Evolutionary conservation across 2,888 invertebrate genomes (phyloP).

Genomic region (Nomada fucata): DNA sequence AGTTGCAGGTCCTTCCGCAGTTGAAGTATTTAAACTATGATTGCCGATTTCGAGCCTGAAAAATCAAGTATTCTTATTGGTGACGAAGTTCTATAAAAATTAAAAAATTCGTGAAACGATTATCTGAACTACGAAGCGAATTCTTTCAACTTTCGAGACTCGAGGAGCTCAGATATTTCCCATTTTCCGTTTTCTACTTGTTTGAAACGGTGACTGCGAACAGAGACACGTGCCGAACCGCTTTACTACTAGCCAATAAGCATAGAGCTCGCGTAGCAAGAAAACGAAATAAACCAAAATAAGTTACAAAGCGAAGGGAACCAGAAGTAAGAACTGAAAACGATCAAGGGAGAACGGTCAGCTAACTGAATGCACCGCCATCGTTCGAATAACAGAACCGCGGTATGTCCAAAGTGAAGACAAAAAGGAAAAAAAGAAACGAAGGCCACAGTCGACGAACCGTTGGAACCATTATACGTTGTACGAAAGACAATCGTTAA

Average conservation of each 20-base stretch:
- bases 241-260: conserved; percentile 77
- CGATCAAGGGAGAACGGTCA: conserved; percentile 51
- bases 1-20: neutral
- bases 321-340: conserved; percentile 30
- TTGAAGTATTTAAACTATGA: too few relatives aligned
- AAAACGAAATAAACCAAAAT: neutral
- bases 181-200: too few relatives aligned
- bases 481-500: conserved; percentile 58
- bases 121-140: neutral
- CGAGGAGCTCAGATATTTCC: too few relatives aligned
- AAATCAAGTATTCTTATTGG: too few relatives aligned
- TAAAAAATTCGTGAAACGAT: too few relatives aligned
- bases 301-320: conserved; percentile 4
- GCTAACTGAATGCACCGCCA: conserved; percentile 76
- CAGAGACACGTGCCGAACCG: conserved; percentile 63
- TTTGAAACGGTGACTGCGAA: conserved; percentile 28
- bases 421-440: neutral
- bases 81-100: too few relatives aligned
- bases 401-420: neutral
- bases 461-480: conserved; percentile 44
- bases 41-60: too few relatives aligned
- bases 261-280: conserved; percentile 38
- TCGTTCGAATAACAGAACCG: conserved; percentile 14
- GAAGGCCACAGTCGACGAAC: conserved; percentile 34
- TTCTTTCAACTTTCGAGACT: neutral